Evolutionary conservation across 2,797 vertebrate species (phyloP).

Genomic region (Nannoperca australis): DNA sequence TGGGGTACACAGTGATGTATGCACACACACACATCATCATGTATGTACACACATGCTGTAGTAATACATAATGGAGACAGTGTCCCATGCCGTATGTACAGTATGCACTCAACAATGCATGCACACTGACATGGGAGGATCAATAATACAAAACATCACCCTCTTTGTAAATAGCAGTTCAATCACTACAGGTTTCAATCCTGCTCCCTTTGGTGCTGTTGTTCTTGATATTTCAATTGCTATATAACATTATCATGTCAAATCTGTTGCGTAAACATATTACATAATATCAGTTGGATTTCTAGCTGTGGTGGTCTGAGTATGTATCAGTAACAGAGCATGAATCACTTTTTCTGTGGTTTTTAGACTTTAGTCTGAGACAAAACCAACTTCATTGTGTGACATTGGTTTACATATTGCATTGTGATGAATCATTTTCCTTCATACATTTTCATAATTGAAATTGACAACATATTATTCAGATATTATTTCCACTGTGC

Average conservation of each 20-base stretch:
- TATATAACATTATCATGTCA: slow-evolving; percentile 39
- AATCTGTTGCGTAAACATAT: slow-evolving; percentile 50
- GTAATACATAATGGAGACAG: slow-evolving; percentile 47
- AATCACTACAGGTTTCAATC: slow-evolving; percentile 9
- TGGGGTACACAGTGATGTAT: slow-evolving; percentile 42
- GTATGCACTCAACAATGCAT: slow-evolving; percentile 48
- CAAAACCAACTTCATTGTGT: slow-evolving; percentile 39
- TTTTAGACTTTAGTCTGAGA: slow-evolving; percentile 54
- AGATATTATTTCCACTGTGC: not conserved
- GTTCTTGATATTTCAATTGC: slow-evolving; percentile 32
- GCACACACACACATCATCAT: slow-evolving; percentile 35
- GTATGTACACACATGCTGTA: slow-evolving; percentile 39
- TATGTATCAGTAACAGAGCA: slow-evolving; percentile 56
- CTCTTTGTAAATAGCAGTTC: slow-evolving; percentile 22
- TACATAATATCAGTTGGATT: slow-evolving; percentile 57
- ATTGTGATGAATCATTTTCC: slow-evolving; percentile 62
- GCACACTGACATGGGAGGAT: slow-evolving; percentile 23
- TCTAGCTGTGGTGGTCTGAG: slow-evolving; percentile 56
- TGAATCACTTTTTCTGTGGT: slow-evolving; percentile 79
- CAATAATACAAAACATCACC: slow-evolving; percentile 46
- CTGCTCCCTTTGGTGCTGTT: slow-evolving; percentile 5
- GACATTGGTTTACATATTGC: slow-evolving; percentile 46
- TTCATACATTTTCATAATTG: slow-evolving; percentile 27
- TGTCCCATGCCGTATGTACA: slow-evolving; percentile 31
- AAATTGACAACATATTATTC: slow-evolving; percentile 11